Percentiles rank a stretch among this genome's conserved stretches.
Evolutionary conservation across 1,140 invertebrate species (phyloP).

Genomic region (Pseudachorutes palmiensis): DNA sequence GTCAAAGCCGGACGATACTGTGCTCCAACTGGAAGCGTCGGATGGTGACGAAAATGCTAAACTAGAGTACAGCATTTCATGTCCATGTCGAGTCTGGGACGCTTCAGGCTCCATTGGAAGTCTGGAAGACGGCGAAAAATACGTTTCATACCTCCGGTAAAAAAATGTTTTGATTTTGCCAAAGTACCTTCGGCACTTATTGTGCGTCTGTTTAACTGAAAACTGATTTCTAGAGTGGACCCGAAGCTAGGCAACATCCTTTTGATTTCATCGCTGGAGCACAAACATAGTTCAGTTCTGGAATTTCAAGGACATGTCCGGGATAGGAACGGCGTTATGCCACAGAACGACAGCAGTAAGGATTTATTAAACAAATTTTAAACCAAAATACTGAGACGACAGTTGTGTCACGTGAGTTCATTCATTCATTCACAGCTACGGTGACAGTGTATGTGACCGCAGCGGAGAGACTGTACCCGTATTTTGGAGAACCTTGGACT

Average conservation of each 20-base stretch:
- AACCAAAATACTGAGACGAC: too few species aligned
- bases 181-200: too few species aligned
- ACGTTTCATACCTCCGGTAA: slow-evolving; percentile 55
- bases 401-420: too few species aligned
- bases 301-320: slow-evolving; percentile 64
- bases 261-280: slow-evolving; percentile 60
- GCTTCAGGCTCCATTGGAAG: slow-evolving; percentile 63
- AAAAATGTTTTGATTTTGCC: too few species aligned
- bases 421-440: too few species aligned
- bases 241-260: slow-evolving; percentile 58
- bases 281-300: slow-evolving; percentile 69
- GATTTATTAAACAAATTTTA: too few species aligned
- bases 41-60: slow-evolving; percentile 62
- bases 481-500: slow-evolving; percentile 56
- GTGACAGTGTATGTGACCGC: slow-evolving; percentile 71
- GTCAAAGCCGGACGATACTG: slow-evolving; percentile 39
- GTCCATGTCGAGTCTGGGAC: slow-evolving; percentile 61
- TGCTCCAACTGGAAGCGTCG: slow-evolving; percentile 55
- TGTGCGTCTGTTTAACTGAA: too few species aligned
- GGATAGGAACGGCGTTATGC: slow-evolving; percentile 58
- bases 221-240: slow-evolving; percentile 53
- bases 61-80: slow-evolving; percentile 58
- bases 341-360: slow-evolving; percentile 56
- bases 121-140: slow-evolving; percentile 53
- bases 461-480: slow-evolving; percentile 66